A percentile compares a stretch with the other conserved stretches of the same genome.
Conservation (phyloP, 2,888 invertebrate genomes). For the Gastracanthus pulcherrimus region DNA sequence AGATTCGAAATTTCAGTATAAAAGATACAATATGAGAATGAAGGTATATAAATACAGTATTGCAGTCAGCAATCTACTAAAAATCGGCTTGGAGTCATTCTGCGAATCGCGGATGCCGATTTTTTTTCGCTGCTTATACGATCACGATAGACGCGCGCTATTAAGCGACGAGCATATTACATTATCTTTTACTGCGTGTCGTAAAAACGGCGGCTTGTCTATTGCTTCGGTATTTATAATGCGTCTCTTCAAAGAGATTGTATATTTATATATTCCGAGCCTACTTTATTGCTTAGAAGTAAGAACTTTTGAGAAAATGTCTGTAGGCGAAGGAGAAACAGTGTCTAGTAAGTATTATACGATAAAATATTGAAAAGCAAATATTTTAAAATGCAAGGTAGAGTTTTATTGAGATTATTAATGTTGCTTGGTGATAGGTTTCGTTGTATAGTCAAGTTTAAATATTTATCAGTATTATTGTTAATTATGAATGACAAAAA, state of each 20-base stretch:
- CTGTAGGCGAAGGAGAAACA: neutral
- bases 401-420: conserved; percentile 13
- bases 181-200: conserved; percentile 50
- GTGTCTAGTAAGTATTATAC: too few species aligned
- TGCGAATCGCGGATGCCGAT: too few species aligned
- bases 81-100: neutral
- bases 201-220: conserved; percentile 33
- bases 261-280: conserved; percentile 25
- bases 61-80: too few species aligned
- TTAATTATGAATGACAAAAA: too few species aligned
- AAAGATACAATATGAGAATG: too few species aligned
- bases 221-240: conserved; percentile 38
- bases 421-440: neutral
- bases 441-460: too few species aligned
- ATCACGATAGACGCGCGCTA: neutral
- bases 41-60: too few species aligned
- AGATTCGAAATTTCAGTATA: too few species aligned
- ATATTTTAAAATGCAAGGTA: neutral
- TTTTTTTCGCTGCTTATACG: neutral
- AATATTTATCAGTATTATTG: too few species aligned
- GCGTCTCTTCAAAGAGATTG: conserved; percentile 17
- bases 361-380: neutral
- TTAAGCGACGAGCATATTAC: conserved; percentile 26
- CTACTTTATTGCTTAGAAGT: conserved; percentile 1
- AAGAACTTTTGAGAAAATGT: neutral